phyloP scores from a whole-genome alignment of 2,797 vertebrate species.

The Tympanoctomys barrerae region DNA sequence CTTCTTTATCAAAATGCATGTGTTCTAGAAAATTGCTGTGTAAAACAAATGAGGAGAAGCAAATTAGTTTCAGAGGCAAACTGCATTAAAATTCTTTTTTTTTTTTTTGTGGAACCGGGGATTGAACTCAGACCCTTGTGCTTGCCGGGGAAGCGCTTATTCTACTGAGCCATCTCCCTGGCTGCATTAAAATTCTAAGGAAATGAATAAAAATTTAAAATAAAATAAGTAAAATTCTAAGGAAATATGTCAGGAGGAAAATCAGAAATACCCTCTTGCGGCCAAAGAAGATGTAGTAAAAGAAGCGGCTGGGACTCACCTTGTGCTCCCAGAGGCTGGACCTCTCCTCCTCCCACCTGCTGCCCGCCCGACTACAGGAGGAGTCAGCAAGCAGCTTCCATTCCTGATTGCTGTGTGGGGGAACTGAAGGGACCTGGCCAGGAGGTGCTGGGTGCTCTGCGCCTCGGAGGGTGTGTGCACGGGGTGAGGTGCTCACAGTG shows the following conservation, averaged over 20 bases:
- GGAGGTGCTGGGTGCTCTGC: background rate
- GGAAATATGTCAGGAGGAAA: slow-evolving; percentile 11
- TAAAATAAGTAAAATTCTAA: background rate
- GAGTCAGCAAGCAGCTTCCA: background rate
- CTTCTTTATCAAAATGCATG: slow-evolving; percentile 8
- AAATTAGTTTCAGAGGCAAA: slow-evolving; percentile 9
- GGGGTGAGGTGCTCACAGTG: background rate
- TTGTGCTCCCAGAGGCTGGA: background rate
- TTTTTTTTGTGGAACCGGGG: too few species aligned
- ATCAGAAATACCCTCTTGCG: background rate
- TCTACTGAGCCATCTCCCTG: too few species aligned
- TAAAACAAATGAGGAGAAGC: slow-evolving; percentile 51
- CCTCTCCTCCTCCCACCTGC: background rate
- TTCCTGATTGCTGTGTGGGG: slow-evolving; percentile 28
- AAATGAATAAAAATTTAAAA: too few species aligned
- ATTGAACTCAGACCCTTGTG: too few species aligned
- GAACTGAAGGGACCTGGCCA: background rate
- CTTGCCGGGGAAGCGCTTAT: too few species aligned
- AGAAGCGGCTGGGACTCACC: background rate
- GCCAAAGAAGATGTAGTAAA: background rate
- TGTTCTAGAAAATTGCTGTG: background rate
- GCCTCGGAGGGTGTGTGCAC: background rate
- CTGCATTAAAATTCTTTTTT: background rate
- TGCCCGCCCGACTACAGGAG: background rate
- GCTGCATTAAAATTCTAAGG: background rate